Percentiles rank a stretch among this genome's conserved stretches.
Conservation (phyloP, 1,140 invertebrate genomes). For the Drosophila repletoides region DNA sequence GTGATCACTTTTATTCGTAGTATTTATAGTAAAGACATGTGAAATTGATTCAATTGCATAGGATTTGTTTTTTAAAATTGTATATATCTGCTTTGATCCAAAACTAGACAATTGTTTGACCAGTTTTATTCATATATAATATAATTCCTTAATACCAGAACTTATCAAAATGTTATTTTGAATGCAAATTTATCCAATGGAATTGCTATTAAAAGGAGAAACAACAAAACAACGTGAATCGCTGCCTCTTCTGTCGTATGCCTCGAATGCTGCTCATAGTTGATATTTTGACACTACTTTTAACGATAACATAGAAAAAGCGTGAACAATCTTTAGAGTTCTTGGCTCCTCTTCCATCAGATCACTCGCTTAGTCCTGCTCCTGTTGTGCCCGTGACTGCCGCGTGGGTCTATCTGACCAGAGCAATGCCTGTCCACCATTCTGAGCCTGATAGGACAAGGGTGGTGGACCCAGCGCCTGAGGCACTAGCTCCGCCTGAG, state of each 20-base stretch:
- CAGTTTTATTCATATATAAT: slow-evolving; percentile 9
- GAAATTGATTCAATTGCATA: too few relatives aligned
- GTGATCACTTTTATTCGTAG: too few relatives aligned
- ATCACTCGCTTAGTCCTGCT: slow-evolving; percentile 3
- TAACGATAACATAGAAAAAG: slow-evolving; percentile 50
- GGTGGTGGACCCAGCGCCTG: slow-evolving; percentile 59
- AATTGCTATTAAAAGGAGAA: too few relatives aligned
- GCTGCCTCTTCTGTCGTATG: not conserved
- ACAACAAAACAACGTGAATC: too few relatives aligned
- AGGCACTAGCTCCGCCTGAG: slow-evolving; percentile 86
- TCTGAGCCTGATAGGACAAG: slow-evolving; percentile 74
- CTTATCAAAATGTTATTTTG: too few relatives aligned
- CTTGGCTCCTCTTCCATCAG: not conserved
- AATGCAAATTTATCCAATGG: too few relatives aligned
- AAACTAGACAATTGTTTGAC: slow-evolving; percentile 16
- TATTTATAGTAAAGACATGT: too few relatives aligned
- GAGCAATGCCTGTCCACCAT: slow-evolving; percentile 32
- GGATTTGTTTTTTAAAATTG: not conserved
- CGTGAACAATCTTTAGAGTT: too few relatives aligned
- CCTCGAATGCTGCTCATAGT: slow-evolving; percentile 10
- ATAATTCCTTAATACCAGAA: slow-evolving; percentile 1
- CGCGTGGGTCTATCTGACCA: slow-evolving; percentile 49
- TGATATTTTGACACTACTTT: slow-evolving; percentile 53
- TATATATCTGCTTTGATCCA: not conserved
- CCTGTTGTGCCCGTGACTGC: slow-evolving; percentile 52